phyloP scores from a whole-genome alignment of 2,113 vertebrate genomes.

The Sturnus vulgaris region DNA sequence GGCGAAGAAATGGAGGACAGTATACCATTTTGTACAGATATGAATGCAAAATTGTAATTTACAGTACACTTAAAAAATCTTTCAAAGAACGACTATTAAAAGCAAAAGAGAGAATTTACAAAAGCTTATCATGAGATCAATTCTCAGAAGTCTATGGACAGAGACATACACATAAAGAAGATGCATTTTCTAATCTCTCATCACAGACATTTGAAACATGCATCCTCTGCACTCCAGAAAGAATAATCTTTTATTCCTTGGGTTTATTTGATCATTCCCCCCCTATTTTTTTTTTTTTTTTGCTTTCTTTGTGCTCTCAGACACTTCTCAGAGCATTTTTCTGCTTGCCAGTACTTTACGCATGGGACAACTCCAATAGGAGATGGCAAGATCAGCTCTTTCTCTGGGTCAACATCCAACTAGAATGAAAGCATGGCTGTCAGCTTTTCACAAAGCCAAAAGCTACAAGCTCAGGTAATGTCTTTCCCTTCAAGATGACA shows the following conservation, averaged over 20 bases:
- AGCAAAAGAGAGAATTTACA: neutral
- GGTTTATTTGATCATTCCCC: neutral
- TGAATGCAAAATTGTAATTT: neutral
- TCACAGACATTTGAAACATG: neutral
- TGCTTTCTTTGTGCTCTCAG: neutral
- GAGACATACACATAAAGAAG: neutral
- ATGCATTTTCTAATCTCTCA: neutral
- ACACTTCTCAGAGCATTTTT: neutral
- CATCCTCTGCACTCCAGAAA: neutral
- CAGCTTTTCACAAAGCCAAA: constrained; percentile 13
- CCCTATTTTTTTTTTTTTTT: neutral
- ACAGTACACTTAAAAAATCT: neutral
- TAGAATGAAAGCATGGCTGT: neutral
- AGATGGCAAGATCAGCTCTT: neutral
- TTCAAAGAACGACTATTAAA: neutral
- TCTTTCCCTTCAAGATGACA: neutral
- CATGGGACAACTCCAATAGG: neutral
- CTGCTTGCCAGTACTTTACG: neutral
- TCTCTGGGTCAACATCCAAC: neutral
- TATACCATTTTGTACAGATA: neutral
- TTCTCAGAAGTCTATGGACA: neutral
- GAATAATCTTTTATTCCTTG: neutral
- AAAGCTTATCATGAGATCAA: neutral
- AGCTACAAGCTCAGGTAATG: neutral
- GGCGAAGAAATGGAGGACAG: neutral